A percentile compares a stretch with the other conserved stretches of the same genome.
Conservation (phyloP, 2,888 invertebrate species). For the Caenorhabditis sp. region DNA sequence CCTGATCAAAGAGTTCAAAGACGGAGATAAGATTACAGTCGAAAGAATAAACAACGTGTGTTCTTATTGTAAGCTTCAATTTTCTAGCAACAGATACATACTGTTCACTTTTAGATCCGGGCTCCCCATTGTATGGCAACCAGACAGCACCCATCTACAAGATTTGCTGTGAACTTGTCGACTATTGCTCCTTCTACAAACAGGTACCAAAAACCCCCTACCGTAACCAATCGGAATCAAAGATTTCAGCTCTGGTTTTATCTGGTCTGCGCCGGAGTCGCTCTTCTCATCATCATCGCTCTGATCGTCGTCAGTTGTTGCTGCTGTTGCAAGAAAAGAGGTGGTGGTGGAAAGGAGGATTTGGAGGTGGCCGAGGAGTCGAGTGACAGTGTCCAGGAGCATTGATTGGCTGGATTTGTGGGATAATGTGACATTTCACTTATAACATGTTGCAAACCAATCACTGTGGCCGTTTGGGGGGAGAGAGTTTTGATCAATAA, state of each 20-base stretch:
- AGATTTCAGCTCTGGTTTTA: slow-evolving; percentile 19
- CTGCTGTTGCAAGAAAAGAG: background rate
- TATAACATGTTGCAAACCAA: too few relatives aligned
- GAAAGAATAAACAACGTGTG: too few relatives aligned
- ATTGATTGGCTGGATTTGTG: background rate
- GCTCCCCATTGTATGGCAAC: too few relatives aligned
- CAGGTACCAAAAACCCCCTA: background rate
- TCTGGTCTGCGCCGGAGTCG: slow-evolving; percentile 7
- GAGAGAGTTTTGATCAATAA: too few relatives aligned
- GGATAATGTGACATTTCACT: background rate
- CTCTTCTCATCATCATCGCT: slow-evolving; percentile 3
- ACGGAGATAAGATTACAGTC: too few relatives aligned
- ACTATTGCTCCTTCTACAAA: slow-evolving; percentile 14
- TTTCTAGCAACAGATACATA: too few relatives aligned
- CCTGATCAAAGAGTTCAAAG: too few relatives aligned
- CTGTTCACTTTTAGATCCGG: too few relatives aligned
- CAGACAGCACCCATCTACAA: too few relatives aligned
- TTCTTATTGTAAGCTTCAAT: too few relatives aligned
- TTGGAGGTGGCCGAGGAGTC: background rate
- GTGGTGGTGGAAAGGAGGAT: slow-evolving; percentile 32
- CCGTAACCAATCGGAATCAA: too few relatives aligned
- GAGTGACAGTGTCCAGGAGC: background rate
- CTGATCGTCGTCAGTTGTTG: background rate
- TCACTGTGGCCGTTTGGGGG: too few relatives aligned
- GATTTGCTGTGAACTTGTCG: background rate